Base-by-base conservation (phyloP, 2,888 invertebrate genomes). In the Agrochola macilenta region DNA sequence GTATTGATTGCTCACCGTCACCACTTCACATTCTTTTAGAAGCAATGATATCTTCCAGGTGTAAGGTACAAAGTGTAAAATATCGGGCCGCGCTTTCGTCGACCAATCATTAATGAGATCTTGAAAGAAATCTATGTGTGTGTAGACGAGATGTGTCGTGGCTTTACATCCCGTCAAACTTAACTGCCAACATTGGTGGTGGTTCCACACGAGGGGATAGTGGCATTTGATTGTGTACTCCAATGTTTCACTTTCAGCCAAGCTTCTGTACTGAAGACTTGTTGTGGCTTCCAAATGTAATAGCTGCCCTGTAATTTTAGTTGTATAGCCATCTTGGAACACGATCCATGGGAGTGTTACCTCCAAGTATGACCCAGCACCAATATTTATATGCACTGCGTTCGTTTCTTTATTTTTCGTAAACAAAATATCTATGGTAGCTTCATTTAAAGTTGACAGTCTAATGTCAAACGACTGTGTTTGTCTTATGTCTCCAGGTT, bases 81-180 rank as follows among this genome's bases (percentile, higher is more conserved):
- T 97, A 93, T 99, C 99, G 0, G 99, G 99, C 23, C 98, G 97
- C 12, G 98, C 98, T 97, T 99, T 99, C 78, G 98, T 98, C 1
- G 99, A 98, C 99, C 99, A 99, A 93, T 99, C 99, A 91, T 99
- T 99, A 43, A 99, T 98, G 92, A 99, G 97, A 96, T 99, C 99
- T 96, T 98, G 98, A 93, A 99, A 99, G 95, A 99, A 99, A 93
- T 98, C 98, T 95, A 99, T 99, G 94, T 99, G 99, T 83, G 98
- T 98, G 93, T 99, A 99, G 78, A 99, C 98, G 76, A 99, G 97
- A 93, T 98, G 98, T 23, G 98, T 98, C 0, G 99, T 98, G 2
- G 99, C 99, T 95, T 99, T 99, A 93, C 99, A 99, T 0, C 99
- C 99, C 0, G 99, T 99, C 84, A 99, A 96, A 90, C 98, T 98